Base-by-base conservation (phyloP, 2,113 vertebrate species). In the Datnioides undecimradiatus region DNA sequence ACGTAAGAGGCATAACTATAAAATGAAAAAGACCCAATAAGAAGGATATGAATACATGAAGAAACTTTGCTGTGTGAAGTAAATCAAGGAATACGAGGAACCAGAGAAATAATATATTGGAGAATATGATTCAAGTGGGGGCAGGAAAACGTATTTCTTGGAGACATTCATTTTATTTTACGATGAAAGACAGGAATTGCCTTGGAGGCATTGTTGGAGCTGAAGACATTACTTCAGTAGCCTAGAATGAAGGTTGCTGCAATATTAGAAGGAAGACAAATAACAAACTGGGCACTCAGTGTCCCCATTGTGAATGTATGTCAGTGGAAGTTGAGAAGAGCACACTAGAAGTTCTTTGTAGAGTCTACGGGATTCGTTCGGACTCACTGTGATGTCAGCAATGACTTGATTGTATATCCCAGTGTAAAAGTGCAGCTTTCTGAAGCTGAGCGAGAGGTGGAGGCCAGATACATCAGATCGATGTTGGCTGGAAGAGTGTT, bases 101-200 rank as follows among this genome's bases (percentile, higher is more conserved):
- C 63, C 23, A 46, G 55, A 57, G 46, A 69, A 73, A 76, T 64
- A 46, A 65, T 70, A 59, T 73, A 59, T 69, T 21, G 34, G 59
- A 82, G 74, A 59, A 57, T 45, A 49, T 73, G 36, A 80, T 80
- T 85, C 52, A 66, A 51, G 46, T 52, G 63, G 46, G 64, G n/a
- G 34, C 1, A 55, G 40, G 25, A 71, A 72, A 62, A 65, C 43
- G 65, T 64, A 69, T 81, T 74, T 79, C 33, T 38, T 64, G 13
- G 23, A 69, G 72, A 80, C 38, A 65, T 87, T 79, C 6, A 82
- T 85, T 88, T 88, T 76, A 64, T 80, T 82, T 88, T 69, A 77
- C 17, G 31, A 67, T 77, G 55, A 74, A 80, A 73, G 67, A 80
- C 68, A 75, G 68, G 19, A 59, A 74, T 74, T 86, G 76, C 79